A percentile compares a stretch with the other conserved stretches of the same genome.
Conservation (phyloP, 2,797 vertebrate genomes). For the Sarcoramphus papa region DNA sequence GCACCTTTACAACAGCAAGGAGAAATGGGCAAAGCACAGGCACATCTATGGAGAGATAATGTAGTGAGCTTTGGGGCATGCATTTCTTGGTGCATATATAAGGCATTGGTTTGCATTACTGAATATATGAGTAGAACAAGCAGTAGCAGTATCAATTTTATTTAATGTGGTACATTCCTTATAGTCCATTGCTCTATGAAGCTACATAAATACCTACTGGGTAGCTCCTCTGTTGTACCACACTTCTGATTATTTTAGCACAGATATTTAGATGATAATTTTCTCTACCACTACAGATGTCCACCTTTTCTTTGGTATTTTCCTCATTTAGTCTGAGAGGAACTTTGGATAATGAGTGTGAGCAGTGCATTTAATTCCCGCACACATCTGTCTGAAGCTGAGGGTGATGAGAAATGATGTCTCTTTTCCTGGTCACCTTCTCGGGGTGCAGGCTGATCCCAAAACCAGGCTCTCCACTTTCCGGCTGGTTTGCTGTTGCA, state of each 20-base stretch:
- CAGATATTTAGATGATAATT: neutral
- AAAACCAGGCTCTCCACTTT: neutral
- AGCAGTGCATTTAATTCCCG: neutral
- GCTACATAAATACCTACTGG: neutral
- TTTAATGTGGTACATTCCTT: neutral
- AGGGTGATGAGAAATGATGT: neutral
- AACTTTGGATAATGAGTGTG: neutral
- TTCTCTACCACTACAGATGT: neutral
- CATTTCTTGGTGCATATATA: neutral
- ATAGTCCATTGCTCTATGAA: neutral
- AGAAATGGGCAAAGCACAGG: neutral
- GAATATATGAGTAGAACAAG: neutral
- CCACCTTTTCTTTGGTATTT: neutral
- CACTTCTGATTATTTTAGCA: neutral
- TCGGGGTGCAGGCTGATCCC: neutral
- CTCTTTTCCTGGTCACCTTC: neutral
- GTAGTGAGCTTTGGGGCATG: neutral
- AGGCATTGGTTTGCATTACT: neutral
- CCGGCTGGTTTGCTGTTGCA: neutral
- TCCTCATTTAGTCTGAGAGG: neutral
- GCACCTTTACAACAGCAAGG: neutral
- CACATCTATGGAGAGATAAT: rapidly evolving
- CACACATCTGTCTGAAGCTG: neutral
- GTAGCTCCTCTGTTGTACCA: neutral
- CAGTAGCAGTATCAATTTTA: neutral